Conservation (phyloP, 2,888 invertebrate species). For the Lamellibrachia columna region DNA sequence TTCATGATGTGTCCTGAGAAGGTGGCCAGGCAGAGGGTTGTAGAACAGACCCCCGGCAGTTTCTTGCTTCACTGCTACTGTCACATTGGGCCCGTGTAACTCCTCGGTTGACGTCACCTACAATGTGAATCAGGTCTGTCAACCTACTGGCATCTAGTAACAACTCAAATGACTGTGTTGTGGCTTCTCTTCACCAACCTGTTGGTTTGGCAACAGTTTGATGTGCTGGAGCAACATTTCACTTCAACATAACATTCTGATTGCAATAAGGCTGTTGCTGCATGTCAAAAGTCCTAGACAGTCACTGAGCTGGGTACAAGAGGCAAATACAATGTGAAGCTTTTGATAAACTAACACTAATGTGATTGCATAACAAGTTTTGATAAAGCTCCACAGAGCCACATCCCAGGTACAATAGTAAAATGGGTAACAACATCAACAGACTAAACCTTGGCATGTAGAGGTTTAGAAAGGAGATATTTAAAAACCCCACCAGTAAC, state of each 20-base stretch:
- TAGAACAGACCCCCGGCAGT: slow-evolving; percentile 45
- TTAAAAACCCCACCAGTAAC: background rate
- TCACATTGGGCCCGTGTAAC: background rate
- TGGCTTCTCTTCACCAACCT: too few species aligned
- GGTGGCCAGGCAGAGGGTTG: slow-evolving; percentile 52
- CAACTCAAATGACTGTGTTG: too few species aligned
- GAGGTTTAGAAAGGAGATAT: background rate
- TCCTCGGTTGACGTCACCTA: background rate
- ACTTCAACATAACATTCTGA: too few species aligned
- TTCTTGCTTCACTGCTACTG: background rate
- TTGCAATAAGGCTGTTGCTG: too few species aligned
- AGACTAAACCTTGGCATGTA: background rate
- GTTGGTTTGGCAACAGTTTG: too few species aligned
- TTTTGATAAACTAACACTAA: background rate
- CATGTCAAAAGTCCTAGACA: too few species aligned
- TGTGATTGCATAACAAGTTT: too few species aligned
- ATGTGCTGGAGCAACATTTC: too few species aligned
- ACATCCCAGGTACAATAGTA: too few species aligned
- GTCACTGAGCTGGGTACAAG: too few species aligned
- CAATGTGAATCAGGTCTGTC: background rate
- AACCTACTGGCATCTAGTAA: background rate
- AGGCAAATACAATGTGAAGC: too few species aligned
- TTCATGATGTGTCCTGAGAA: slow-evolving; percentile 46
- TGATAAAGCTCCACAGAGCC: too few species aligned
- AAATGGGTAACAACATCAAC: background rate